A percentile compares a stretch with the other conserved stretches of the same genome.
phyloP scores from a whole-genome alignment of 2,888 invertebrate species.

The Cryptocephalus moraei region DNA sequence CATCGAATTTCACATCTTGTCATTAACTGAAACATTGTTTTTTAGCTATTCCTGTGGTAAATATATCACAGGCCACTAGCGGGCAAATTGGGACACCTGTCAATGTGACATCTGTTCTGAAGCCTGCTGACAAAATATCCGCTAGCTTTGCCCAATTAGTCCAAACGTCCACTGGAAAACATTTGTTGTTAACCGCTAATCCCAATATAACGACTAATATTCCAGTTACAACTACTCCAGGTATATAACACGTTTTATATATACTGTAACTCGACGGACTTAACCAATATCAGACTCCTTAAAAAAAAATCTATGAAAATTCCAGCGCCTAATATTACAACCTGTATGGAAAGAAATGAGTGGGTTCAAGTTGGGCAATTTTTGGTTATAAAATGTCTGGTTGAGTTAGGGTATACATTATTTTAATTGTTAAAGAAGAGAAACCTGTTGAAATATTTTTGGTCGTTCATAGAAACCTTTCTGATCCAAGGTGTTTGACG shows the following conservation, averaged over 20 bases:
- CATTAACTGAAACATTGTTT: no score
- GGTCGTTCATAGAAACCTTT: constrained; percentile 7
- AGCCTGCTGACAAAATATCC: constrained; percentile 31
- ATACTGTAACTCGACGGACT: no score
- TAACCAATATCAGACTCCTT: no score
- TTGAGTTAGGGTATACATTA: no score
- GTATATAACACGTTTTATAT: constrained; percentile 9
- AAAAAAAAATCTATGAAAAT: no score
- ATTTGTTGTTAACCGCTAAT: constrained; percentile 51
- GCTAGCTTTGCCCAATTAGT: constrained; percentile 54
- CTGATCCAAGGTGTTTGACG: constrained; percentile 10
- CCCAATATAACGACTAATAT: constrained; percentile 33
- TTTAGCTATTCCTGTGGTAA: constrained; percentile 41
- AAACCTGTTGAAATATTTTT: background rate
- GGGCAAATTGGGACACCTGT: constrained; percentile 24
- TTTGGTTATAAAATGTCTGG: no score
- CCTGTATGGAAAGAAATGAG: no score
- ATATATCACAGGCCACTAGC: constrained; percentile 21
- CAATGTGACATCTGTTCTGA: constrained; percentile 30
- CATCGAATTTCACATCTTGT: no score
- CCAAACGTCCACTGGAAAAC: constrained; percentile 60
- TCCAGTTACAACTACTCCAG: constrained; percentile 32
- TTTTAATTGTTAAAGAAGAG: no score
- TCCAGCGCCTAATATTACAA: no score
- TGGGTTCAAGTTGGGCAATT: no score